Evolutionary conservation across 2,888 invertebrate species (phyloP), one percentile per base, ranked within the genome.

Genomic region (Fabriciana adippe): DNA sequence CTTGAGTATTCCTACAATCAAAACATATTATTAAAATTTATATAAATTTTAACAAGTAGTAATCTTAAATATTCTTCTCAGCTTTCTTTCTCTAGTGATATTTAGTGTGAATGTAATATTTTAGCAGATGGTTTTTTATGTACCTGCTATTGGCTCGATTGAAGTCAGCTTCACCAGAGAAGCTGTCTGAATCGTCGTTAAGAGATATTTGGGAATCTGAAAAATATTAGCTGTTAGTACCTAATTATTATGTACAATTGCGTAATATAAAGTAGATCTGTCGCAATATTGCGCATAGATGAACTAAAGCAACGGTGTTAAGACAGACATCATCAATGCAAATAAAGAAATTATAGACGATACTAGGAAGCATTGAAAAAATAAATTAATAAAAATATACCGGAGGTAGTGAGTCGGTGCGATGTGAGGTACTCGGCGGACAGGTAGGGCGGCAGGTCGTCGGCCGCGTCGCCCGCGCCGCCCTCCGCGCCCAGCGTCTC

Each of bases 371-470:
- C 35, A 41, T 8, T 41, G 35, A 35, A 35, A 35, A 35, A 35
- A 26, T 3, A 41, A 41, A 41, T 41, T 2, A 41, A 41, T 41
- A 4, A 41, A 11, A 41, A 64, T 67, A 64, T 81, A 93, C 92
- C 89, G 67, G 92, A 88, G 63, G 89, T 85, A 68, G 89, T 83
- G 72, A 93, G 88, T 45, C 91, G 88, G 75, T 93, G 92, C 59
- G 89, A 85, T 71, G 93, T 92, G 74, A 96, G 93, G 79, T 95
- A 95, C 81, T 96, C 96, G 15, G 95, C 95, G 77, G 95, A 95
- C 74, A 96, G 93, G 88, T 96, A 96, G 1, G 96, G 95, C 69
- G 96, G 96, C 75, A 96, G 86, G 79, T 95, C 95, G 73, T 94
- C 90, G 50, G 80, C 76, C 69, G 86, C 94, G 75, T 95, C 95